Evolutionary conservation across 2,888 invertebrate genomes (phyloP).

Genomic region (Apamea anceps): DNA sequence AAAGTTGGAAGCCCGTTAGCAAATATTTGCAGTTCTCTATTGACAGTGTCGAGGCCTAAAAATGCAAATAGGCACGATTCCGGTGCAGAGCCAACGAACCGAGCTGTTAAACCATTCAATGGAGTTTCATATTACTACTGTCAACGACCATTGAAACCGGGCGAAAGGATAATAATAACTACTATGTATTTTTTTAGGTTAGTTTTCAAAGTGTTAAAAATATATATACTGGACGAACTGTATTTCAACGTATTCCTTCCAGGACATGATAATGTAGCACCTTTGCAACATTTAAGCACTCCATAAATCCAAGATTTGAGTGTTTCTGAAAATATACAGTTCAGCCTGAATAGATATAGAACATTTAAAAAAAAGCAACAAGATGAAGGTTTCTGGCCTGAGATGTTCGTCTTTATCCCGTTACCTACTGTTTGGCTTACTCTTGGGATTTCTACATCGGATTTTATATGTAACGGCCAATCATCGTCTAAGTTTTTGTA

Average conservation of each 20-base stretch:
- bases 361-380: background rate
- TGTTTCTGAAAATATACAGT: background rate
- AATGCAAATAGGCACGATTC: slow-evolving; percentile 65
- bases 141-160: slow-evolving; percentile 32
- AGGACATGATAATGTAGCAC: background rate
- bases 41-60: slow-evolving; percentile 58
- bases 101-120: slow-evolving; percentile 50
- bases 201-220: background rate
- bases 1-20: slow-evolving; percentile 31
- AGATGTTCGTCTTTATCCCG: background rate
- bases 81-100: slow-evolving; percentile 62
- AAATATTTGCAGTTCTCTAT: slow-evolving; percentile 54
- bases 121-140: slow-evolving; percentile 46
- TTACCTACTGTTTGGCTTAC: background rate
- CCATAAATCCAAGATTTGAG: background rate
- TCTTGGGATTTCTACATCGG: background rate
- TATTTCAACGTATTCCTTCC: background rate
- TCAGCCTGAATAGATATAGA: background rate
- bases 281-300: background rate
- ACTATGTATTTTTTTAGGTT: slow-evolving; percentile 19
- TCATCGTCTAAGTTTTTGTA: background rate
- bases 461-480: background rate
- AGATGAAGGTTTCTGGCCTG: background rate
- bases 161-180: background rate
- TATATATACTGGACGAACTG: background rate